Base-by-base conservation (phyloP, 2,113 vertebrate genomes). In the Carassius auratus region DNA sequence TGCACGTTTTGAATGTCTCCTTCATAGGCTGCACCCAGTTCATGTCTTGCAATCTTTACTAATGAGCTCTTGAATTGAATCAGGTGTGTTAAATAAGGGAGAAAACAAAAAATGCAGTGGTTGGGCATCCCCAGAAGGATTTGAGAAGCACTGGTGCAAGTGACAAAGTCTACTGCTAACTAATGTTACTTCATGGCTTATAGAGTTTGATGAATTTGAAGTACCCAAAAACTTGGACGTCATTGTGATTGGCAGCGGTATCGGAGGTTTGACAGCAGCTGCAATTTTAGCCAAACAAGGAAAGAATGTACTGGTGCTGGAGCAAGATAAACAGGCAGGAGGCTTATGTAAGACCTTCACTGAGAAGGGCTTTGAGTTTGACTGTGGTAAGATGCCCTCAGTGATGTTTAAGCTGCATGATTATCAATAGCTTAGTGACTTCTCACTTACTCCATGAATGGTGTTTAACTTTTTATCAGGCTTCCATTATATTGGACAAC, bases 341-440 rank as follows among this genome's bases (percentile, higher is more conserved):
- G 81, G 81, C 81, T 3, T 71, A 10, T 83, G 81, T 17, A 50
- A 83, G 48, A 38, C 68, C 19, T 83, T 83, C 68, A 83, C 68
- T 42, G 81, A 59, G 15, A 59, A 83, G 36, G 81, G 50, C 68
- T 83, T 74, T 10, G 66, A 83, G 68, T 83, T 83, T 73, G 81
- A 83, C 21, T 5, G 2, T 30, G 81, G 81, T 83, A 42, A 73
- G 81, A 8, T 61, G 57, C 8, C 15, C 4, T 33, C 12, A 3
- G 0, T 21, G 15, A 36, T 45, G 2, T 1, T 23, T 26, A 10
- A 5, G 1, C 13, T 64, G 1, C 3, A 0, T 4, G 0, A 17
- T 66, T 5, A 5, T 19, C 3, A 17, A 30, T 30, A 45, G 12
- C 2, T 64, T 3, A 23, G 17, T 23, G 1, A 8, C 30, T 4